These are phyloP conservation scores for Neocrepidodera transversa DNA, from an alignment of 2,888 invertebrate genomes.

Conservation along the genomic window DNA sequence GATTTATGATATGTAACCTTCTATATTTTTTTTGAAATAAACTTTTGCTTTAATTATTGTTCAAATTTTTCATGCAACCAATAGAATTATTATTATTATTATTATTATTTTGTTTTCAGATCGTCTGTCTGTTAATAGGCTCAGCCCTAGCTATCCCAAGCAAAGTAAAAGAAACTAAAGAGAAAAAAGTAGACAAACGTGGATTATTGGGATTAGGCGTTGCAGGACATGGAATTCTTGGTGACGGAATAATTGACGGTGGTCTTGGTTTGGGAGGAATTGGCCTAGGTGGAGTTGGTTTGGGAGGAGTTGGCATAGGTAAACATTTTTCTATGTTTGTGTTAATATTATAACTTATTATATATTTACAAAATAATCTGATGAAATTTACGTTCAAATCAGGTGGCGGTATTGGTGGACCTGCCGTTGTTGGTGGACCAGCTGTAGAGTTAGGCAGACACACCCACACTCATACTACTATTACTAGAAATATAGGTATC, in stretches of 20 bases:
- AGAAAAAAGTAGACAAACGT: conserved; percentile 55
- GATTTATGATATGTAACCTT: background rate
- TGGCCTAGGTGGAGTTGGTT: conserved; percentile 25
- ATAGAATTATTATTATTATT: no score
- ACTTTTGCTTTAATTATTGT: no score
- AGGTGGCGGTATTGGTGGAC: conserved; percentile 23
- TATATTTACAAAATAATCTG: no score
- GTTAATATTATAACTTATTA: background rate
- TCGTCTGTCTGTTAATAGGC: conserved; percentile 47
- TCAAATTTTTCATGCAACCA: no score
- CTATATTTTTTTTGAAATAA: no score
- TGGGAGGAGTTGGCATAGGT: conserved; percentile 14
- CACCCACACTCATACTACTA: conserved; percentile 58
- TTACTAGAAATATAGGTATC: conserved; percentile 61
- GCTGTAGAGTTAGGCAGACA: conserved; percentile 48
- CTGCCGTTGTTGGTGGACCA: conserved; percentile 29
- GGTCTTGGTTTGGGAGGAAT: conserved; percentile 33
- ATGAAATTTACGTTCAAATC: no score
- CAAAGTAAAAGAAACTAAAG: conserved; percentile 35
- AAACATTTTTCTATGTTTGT: no score
- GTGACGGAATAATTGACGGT: conserved; percentile 35
- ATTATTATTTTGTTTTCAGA: conserved; percentile 41
- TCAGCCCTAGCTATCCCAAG: conserved; percentile 42
- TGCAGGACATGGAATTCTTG: conserved; percentile 38
- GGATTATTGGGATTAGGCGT: conserved; percentile 52